Evolutionary conservation across 2,113 vertebrate species (phyloP).

Genomic region (rabbit (Oryctolagus cuniculus)): mOryCun1.1 NC_091441.1:1159501-1160000

Average conservation of each 20-base stretch:
- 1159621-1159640: neutral
- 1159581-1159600: neutral
- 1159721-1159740: accelerated
- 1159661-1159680: no score
- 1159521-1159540: neutral
- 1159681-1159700: accelerated
- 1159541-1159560: neutral
- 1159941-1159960: no score
- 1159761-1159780: no score
- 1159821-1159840: no score
- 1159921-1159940: no score
- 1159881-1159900: neutral
- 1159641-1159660: neutral
- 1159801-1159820: accelerated
- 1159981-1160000: no score
- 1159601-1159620: neutral
- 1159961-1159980: no score
- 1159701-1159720: accelerated
- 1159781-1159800: accelerated
- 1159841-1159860: accelerated
- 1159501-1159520: no score
- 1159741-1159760: accelerated
- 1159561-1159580: neutral
- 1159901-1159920: no score
- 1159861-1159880: neutral